Evolutionary conservation across 2,797 vertebrate genomes (phyloP).

Genomic region (Spinus olivaceus): DNA sequence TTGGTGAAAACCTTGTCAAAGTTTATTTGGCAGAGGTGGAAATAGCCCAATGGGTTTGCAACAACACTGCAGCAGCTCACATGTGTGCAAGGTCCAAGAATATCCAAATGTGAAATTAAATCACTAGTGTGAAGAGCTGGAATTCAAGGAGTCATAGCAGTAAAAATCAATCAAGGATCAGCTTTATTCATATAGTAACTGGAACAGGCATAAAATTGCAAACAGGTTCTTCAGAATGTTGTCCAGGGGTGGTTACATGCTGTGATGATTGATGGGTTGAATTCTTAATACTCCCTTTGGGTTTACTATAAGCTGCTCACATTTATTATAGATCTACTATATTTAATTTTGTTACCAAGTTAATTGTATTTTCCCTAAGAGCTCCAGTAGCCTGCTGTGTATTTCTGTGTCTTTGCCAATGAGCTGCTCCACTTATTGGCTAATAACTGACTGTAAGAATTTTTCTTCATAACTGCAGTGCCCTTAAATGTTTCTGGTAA

Average conservation of each 20-base stretch:
- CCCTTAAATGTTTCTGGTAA: conserved; percentile 26
- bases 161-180: background rate
- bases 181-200: background rate
- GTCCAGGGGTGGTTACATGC: background rate
- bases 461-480: conserved; percentile 12
- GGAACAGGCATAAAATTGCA: background rate
- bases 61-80: background rate
- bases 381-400: conserved; percentile 38
- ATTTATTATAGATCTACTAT: conserved; percentile 46
- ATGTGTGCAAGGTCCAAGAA: background rate
- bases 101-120: background rate
- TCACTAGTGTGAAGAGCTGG: background rate
- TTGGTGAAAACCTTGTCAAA: background rate
- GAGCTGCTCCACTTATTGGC: conserved; percentile 33
- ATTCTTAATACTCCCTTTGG: conserved; percentile 51
- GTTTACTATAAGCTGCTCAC: conserved; percentile 46
- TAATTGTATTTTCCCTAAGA: conserved; percentile 64
- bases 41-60: background rate
- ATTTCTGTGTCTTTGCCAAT: conserved; percentile 44
- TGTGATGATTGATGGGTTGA: conserved; percentile 46
- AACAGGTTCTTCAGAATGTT: conserved; percentile 8
- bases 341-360: conserved; percentile 58
- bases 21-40: background rate
- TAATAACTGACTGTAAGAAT: conserved; percentile 49
- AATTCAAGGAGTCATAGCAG: background rate